A percentile compares a stretch with the other conserved stretches of the same genome.
These are phyloP conservation scores for Eretmocerus hayati DNA, from an alignment of 2,888 invertebrate species.

Conservation along the genomic window DNA sequence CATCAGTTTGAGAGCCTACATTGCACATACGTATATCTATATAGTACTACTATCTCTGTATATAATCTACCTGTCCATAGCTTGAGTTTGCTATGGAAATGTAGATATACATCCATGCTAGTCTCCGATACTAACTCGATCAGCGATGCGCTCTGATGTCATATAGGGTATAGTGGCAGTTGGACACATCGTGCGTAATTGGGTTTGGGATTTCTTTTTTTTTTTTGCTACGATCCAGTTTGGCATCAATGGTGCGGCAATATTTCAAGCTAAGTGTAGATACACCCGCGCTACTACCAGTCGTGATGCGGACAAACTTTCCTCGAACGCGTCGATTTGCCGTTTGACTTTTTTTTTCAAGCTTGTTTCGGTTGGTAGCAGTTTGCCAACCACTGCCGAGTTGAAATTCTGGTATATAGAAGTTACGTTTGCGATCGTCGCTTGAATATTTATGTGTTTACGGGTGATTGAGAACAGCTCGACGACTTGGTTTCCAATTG, in stretches of 20 bases:
- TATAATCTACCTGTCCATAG: too few relatives aligned
- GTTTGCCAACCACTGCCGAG: too few relatives aligned
- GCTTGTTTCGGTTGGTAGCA: conserved; percentile 1
- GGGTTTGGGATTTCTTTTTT: conserved; percentile 8
- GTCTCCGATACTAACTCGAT: conserved; percentile 33
- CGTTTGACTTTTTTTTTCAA: neutral
- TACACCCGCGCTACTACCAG: too few relatives aligned
- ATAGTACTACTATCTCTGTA: too few relatives aligned
- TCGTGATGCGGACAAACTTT: conserved; percentile 11
- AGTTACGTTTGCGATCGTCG: too few relatives aligned
- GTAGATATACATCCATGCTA: conserved; percentile 12
- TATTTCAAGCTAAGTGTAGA: too few relatives aligned
- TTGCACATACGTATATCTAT: too few relatives aligned
- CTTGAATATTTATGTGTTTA: too few relatives aligned
- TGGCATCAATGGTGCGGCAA: too few relatives aligned
- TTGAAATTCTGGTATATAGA: too few relatives aligned
- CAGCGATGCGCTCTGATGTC: conserved; percentile 1
- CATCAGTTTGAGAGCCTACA: conserved; percentile 22
- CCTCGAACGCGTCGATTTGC: conserved; percentile 3
- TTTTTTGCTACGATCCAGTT: conserved; percentile 12
- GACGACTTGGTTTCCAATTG: too few relatives aligned
- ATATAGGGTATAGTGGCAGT: conserved; percentile 4
- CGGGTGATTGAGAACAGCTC: too few relatives aligned
- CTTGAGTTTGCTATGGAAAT: neutral
- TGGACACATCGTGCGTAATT: conserved; percentile 21